Evolutionary conservation across 2,797 vertebrate genomes (phyloP), one percentile per base, ranked within the genome.

Genomic region (Tenualosa ilisha): DNA sequence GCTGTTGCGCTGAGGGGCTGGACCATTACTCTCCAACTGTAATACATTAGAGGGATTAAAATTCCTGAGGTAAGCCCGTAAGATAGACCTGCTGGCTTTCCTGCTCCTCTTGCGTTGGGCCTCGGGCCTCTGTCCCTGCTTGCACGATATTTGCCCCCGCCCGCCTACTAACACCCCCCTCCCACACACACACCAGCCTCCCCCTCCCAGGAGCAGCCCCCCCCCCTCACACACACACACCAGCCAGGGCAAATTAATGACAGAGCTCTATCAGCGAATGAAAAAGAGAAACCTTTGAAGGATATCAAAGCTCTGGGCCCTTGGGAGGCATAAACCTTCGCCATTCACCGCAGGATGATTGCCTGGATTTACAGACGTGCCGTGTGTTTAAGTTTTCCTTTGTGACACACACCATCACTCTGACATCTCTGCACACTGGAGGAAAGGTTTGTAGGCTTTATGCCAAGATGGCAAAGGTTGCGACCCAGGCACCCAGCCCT

Each of bases 31-130:
- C 91, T 92, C 91, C 91, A 90, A 95, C 92, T 95, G 92, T 94
- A 93, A 93, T 93, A 94, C 93, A 94, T 94, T 94, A 93, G 91
- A 75, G 87, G 93, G 93, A 94, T 95, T 95, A 94, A 94, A 92
- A 95, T 95, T 95, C 95, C 94, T 84, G 82, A 89, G 88, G 89
- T 94, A 93, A 95, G 92, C 91, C 89, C 31, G 86, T 92, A 89
- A 87, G 89, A 83, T 86, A 84, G 88, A 89, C 88, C 88, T 85
- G 89, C 56, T 51, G 7, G 90, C 91, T 91, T 89, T 91, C 89
- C 89, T 91, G 24, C 26, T 37, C 26, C 83, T 72, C 53, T 86
- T 84, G 26, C 84, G 15, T 81, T 46, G 86, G 87, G 84, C 88
- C 87, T 88, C 81, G 85, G 90, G 90, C 91, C 86, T 92, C 31